Evolutionary conservation across 2,113 vertebrate species (phyloP).

Genomic region (Stigmatopora nigra): DNA sequence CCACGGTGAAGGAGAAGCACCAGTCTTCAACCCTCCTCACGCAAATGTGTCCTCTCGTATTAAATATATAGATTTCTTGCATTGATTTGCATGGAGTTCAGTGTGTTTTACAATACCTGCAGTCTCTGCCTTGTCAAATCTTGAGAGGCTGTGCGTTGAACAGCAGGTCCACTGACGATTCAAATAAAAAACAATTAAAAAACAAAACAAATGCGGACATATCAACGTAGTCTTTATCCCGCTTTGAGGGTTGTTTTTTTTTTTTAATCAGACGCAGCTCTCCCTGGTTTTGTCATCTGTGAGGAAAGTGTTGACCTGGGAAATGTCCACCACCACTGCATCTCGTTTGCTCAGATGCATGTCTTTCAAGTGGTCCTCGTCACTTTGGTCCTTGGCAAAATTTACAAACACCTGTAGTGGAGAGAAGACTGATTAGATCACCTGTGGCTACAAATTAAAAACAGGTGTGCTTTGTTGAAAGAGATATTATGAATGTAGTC

Average conservation of each 20-base stretch:
- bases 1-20: constrained; percentile 54
- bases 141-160: constrained; percentile 47
- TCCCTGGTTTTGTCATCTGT: constrained; percentile 82
- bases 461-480: too few relatives aligned
- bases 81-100: constrained; percentile 98
- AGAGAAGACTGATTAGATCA: constrained; percentile 14
- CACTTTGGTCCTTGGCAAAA: constrained; percentile 99
- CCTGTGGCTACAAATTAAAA: background rate
- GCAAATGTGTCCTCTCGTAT: constrained; percentile 57
- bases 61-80: constrained; percentile 74
- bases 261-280: constrained; percentile 86
- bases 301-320: constrained; percentile 82
- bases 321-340: constrained; percentile 81
- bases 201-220: constrained; percentile 28
- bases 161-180: constrained; percentile 56
- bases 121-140: constrained; percentile 30
- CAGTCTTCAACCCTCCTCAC: constrained; percentile 56
- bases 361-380: constrained; percentile 93
- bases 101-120: constrained; percentile 71
- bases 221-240: constrained; percentile 27
- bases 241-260: constrained; percentile 6
- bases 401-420: constrained; percentile 91
- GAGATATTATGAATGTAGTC: too few relatives aligned
- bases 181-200: constrained; percentile 55
- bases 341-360: constrained; percentile 87